phyloP scores from a whole-genome alignment of 2,113 vertebrate genomes.

The Cervus canadensis region DNA sequence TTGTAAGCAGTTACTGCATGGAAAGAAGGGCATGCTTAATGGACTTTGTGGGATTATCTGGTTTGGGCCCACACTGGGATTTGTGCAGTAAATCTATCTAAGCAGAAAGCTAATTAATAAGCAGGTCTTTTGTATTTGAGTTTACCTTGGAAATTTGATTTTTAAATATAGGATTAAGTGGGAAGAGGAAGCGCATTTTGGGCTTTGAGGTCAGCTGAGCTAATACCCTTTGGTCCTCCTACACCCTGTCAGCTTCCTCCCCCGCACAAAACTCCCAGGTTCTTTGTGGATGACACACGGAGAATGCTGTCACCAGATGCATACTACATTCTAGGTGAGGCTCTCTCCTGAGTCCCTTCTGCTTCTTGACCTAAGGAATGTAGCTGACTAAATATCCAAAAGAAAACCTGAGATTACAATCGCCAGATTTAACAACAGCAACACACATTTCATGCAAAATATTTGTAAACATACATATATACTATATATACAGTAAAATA shows the following conservation, averaged over 20 bases:
- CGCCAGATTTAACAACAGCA: background rate
- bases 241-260: background rate
- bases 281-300: background rate
- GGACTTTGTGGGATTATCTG: conserved; percentile 40
- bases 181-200: background rate
- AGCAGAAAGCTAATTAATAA: conserved; percentile 43
- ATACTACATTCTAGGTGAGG: background rate
- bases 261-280: rapidly evolving
- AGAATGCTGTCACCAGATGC: background rate
- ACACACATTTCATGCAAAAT: background rate
- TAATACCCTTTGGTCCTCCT: background rate
- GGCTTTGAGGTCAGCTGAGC: background rate
- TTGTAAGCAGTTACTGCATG: background rate
- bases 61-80: conserved; percentile 18
- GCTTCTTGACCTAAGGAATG: background rate
- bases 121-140: background rate
- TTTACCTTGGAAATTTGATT: conserved; percentile 42
- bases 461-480: background rate
- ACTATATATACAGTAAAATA: background rate
- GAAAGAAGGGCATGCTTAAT: conserved; percentile 33
- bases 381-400: background rate
- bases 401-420: background rate
- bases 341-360: background rate
- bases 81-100: conserved; percentile 16
- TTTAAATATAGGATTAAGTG: conserved; percentile 29